A percentile compares a stretch with the other conserved stretches of the same genome.
phyloP scores from a whole-genome alignment of 2,888 invertebrate genomes.

The Exocentrus adspersus region DNA sequence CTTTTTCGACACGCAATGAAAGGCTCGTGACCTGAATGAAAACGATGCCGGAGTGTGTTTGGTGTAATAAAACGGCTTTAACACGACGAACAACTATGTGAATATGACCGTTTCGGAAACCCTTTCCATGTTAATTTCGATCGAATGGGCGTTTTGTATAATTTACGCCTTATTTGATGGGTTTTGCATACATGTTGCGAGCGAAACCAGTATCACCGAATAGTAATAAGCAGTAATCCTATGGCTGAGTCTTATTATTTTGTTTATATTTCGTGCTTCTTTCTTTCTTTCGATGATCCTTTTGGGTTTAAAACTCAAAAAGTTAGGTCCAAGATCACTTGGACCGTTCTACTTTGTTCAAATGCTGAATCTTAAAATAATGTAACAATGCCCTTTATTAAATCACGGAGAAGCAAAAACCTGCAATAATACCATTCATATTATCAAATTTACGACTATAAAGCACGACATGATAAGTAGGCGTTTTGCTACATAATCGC shows the following conservation, averaged over 20 bases:
- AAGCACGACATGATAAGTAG: constrained; percentile 9
- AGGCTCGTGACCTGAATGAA: constrained; percentile 18
- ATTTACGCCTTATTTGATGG: constrained; percentile 19
- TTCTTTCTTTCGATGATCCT: no score
- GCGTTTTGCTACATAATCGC: constrained; percentile 10
- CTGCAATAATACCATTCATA: constrained; percentile 3
- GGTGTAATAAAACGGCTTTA: constrained; percentile 37
- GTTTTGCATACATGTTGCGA: constrained; percentile 7
- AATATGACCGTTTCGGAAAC: constrained; percentile 41
- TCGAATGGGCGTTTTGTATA: constrained; percentile 20
- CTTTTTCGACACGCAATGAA: constrained; percentile 22
- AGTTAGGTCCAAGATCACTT: no score
- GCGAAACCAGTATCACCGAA: background rate
- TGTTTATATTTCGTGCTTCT: no score
- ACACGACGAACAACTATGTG: constrained; percentile 2
- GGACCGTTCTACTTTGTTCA: no score
- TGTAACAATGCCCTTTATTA: background rate
- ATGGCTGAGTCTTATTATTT: no score
- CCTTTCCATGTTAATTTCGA: constrained; percentile 40
- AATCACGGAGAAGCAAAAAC: constrained; percentile 1
- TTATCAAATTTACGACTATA: constrained; percentile 7
- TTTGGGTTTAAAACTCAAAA: no score
- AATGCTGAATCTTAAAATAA: no score
- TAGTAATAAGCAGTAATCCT: background rate
- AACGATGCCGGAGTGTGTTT: constrained; percentile 18